phyloP scores from a whole-genome alignment of 2,797 vertebrate species.

The Ctenosaura bakeri region DNA sequence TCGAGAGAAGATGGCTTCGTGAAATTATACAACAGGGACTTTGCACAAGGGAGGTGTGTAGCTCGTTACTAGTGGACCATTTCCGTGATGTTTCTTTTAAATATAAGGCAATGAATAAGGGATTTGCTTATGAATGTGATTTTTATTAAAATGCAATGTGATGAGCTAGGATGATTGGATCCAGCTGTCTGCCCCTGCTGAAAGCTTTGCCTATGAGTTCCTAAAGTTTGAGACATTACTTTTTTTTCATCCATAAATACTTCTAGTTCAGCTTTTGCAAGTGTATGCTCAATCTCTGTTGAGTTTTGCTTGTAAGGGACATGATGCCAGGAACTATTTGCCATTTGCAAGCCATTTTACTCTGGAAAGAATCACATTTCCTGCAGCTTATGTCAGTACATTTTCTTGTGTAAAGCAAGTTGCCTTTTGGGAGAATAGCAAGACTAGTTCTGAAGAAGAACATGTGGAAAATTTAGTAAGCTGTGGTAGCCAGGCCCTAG shows the following conservation, averaged over 20 bases:
- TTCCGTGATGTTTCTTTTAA: neutral
- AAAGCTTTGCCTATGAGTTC: constrained; percentile 20
- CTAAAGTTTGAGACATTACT: neutral
- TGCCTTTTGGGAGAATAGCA: neutral
- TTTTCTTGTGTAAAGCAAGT: neutral
- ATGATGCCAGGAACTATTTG: neutral
- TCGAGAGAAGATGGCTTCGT: constrained; percentile 41
- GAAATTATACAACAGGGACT: constrained; percentile 45
- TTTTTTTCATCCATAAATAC: constrained; percentile 6
- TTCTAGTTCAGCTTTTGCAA: constrained; percentile 1
- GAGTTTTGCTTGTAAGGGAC: constrained; percentile 15
- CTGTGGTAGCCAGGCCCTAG: too few species aligned
- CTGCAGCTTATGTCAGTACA: neutral
- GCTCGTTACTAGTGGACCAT: constrained; percentile 32
- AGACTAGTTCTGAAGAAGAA: neutral
- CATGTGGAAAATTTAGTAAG: neutral
- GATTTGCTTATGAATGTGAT: constrained; percentile 1
- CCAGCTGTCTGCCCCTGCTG: constrained; percentile 44
- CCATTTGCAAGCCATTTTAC: neutral
- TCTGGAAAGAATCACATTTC: neutral
- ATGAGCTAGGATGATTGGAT: constrained; percentile 45
- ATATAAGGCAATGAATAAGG: constrained; percentile 14
- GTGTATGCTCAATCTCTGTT: neutral
- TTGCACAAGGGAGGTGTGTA: constrained; percentile 32
- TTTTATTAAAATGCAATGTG: neutral